phyloP scores from a whole-genome alignment of 2,797 vertebrate species.

The Synaphobranchus kaupii region DNA sequence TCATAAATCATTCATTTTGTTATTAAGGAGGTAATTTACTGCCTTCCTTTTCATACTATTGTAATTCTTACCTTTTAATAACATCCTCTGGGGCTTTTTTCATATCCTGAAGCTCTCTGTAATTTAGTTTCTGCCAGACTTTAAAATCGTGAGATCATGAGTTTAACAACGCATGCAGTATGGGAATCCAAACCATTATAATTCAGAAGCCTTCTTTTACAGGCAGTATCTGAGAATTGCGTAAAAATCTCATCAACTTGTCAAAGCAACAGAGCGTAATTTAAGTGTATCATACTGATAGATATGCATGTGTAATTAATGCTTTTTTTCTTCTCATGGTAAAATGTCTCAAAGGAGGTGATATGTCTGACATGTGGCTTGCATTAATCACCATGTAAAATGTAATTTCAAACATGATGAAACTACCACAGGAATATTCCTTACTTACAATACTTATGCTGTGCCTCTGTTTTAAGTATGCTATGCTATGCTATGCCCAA shows the following conservation, averaged over 20 bases:
- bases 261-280: not conserved
- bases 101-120: slow-evolving; percentile 18
- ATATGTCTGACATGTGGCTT: not conserved
- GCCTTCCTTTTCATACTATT: slow-evolving; percentile 65
- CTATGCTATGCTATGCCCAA: too few relatives aligned
- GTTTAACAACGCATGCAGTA: slow-evolving; percentile 13
- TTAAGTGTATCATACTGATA: not conserved
- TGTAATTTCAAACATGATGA: not conserved
- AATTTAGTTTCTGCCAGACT: slow-evolving; percentile 21
- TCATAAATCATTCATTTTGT: slow-evolving; percentile 70
- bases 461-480: not conserved
- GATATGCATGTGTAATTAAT: slow-evolving; percentile 2
- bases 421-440: not conserved
- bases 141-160: slow-evolving; percentile 18
- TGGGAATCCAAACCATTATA: slow-evolving; percentile 1
- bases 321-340: not conserved
- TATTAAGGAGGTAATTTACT: slow-evolving; percentile 69
- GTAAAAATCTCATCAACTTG: slow-evolving; percentile 26
- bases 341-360: not conserved
- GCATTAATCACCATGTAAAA: not conserved
- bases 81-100: slow-evolving; percentile 35
- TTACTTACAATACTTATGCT: not conserved
- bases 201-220: slow-evolving; percentile 2
- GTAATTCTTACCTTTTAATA: slow-evolving; percentile 62
- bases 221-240: not conserved